Base-by-base conservation (phyloP, 1,140 invertebrate genomes). In the Bombus cullumanus region DNA sequence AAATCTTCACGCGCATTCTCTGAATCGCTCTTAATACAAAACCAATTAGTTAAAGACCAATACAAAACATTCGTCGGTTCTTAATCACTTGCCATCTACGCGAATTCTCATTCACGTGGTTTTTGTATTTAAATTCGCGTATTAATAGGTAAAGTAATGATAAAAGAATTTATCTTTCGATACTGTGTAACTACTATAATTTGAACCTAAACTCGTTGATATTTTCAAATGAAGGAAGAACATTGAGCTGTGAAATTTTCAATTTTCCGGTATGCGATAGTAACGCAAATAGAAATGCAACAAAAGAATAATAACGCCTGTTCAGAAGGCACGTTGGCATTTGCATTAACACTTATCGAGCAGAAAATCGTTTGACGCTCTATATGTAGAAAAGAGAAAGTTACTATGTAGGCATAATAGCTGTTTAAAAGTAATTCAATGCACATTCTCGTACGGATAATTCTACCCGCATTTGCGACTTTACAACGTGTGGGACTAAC, bases 351-450 rank as follows among this genome's bases (percentile, higher is more conserved):
- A 59, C 15, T 22, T 10, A 25, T n/a, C 62, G n/a, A 3, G 22
- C 47, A 59, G 74, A 71, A 77, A 69, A 84, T 79, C n/a, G 34
- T 37, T 71, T 25, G 66, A 62, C 66, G 64, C 39, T 79, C 66
- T 72, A 79, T 71, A 84, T 47, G 75, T 59, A 84, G 66, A 79
- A 43, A 84, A 84, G 82, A 59, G 82, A 84, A 84, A 84, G 82
- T n/a, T 43, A 3, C 31, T 22, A 28, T 64, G 62, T 74, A 71
- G 47, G 5, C 53, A 34, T 31, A 13, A 34, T 25, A 74, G 34
- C n/a, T 15, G 57, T 47, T 82, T 15, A n/a, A 25, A n/a, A 81
- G 18, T 53, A 22, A 53, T 53, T 53, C 47, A 22, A 53, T 18
- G 18, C 6, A 53, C 18, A 18, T 53, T 53, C 47, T 22, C 15